Conservation (phyloP, 2,797 vertebrate genomes). For the Poecile montanus region DNA sequence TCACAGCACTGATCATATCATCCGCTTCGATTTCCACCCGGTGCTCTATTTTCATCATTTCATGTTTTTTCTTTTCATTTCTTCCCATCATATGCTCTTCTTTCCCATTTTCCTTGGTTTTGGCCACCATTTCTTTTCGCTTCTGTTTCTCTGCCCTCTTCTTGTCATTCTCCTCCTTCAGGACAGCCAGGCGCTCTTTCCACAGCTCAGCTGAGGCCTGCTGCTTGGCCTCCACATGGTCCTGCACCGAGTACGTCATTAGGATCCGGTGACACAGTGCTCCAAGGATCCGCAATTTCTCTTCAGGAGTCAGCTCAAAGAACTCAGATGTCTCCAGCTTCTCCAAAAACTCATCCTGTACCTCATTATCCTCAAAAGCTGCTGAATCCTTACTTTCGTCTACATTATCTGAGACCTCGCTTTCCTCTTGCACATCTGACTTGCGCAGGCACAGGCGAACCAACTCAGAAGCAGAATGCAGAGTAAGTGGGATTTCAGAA, state of each 20-base stretch:
- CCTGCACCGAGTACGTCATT: conserved; percentile 96
- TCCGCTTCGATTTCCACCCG: conserved; percentile 78
- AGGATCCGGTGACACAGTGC: conserved; percentile 95
- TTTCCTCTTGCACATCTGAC: conserved; percentile 90
- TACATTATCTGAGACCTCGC: conserved; percentile 72
- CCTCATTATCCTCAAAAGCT: conserved; percentile 87
- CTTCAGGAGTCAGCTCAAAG: conserved; percentile 90
- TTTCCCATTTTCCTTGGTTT: conserved; percentile 78
- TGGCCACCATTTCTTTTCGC: conserved; percentile 89
- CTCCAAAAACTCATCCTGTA: conserved; percentile 92
- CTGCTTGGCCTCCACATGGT: conserved; percentile 92
- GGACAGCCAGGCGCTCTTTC: conserved; percentile 91
- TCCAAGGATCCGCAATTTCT: conserved; percentile 89
- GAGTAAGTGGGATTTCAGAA: conserved; percentile 94
- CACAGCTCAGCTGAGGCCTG: conserved; percentile 90
- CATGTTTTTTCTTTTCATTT: conserved; percentile 80
- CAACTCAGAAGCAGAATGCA: conserved; percentile 94
- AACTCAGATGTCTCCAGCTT: conserved; percentile 92
- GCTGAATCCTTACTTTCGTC: conserved; percentile 79
- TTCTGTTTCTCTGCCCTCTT: conserved; percentile 90
- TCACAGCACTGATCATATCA: conserved; percentile 95
- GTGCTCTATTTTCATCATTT: conserved; percentile 65
- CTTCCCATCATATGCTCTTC: conserved; percentile 74
- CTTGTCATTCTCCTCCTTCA: conserved; percentile 94
- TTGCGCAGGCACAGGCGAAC: conserved; percentile 93